Base-by-base conservation (phyloP, 35 echinoderm and acorn worm genomes). In the Apostichopus parvimensis region DNA sequence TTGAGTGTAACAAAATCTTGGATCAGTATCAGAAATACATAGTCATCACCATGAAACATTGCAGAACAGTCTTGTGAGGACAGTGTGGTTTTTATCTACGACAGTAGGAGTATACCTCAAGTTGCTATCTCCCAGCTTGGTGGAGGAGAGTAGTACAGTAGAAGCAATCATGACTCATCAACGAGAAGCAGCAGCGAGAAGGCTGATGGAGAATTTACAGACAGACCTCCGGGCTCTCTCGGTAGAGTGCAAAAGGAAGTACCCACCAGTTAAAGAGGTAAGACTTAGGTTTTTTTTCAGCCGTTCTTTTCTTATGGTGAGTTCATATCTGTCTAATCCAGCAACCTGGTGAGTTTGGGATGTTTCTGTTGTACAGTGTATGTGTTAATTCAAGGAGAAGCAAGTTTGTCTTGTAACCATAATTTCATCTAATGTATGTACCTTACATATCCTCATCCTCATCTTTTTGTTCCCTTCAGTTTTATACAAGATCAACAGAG, bases 231-330 rank as follows among this genome's bases (percentile, higher is more conserved):
- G 97, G 66, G 97, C 95, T 75, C 87, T 99, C 71, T 96, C 95
- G 11, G 95, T 92, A 71, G 97, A 99, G 94, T 94, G 92, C 25
- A 99, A 95, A 73, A 91, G 95, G 87, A 99, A 99, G 91, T 99
- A 96, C 89, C 97, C 97, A 8, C 97, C 97, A 71, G 97, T 99
- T 21, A 99, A 99, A 96, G 97, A 99, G 93, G 97, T 99, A 84
- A 86, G 71, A 61, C 12, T 9, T 8, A 9, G 7, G 58, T 61
- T 61, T 61, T 61, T n/a, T 61, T 61, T 9, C 58, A 60, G 12
- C 58, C 7, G 8, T 12, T 61, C 6, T 61, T 61, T 12, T 12
- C 26, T 45, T 45, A 45, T 45, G 2, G 34, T 45, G 34, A 45
- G 34, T 45, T 4, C 34, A 2, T 45, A 45, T 45, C 34, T 45